Percentiles rank a stretch among this genome's conserved stretches.
Evolutionary conservation across 1,140 invertebrate genomes (phyloP).

Genomic region (Formica selysi): DNA sequence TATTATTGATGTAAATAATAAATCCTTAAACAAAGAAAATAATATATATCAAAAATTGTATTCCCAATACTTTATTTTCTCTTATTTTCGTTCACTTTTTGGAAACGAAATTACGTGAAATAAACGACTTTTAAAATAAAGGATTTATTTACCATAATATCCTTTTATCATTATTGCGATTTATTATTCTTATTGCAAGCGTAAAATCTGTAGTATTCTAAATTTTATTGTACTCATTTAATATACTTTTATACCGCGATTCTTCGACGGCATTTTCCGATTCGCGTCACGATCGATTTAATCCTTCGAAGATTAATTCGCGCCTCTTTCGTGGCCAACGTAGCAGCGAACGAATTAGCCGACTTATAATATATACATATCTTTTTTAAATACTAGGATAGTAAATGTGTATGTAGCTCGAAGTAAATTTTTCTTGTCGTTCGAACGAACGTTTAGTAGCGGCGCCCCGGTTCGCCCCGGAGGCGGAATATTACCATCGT

Average conservation of each 20-base stretch:
- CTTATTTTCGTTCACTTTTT: background rate
- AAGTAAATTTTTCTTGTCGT: slow-evolving; percentile 44
- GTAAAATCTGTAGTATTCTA: background rate
- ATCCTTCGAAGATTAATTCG: slow-evolving; percentile 60
- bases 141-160: background rate
- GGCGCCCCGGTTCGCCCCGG: slow-evolving; percentile 13
- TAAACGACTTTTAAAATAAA: slow-evolving; percentile 14
- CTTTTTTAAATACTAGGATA: slow-evolving; percentile 39
- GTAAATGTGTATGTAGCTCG: slow-evolving; percentile 6
- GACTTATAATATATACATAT: slow-evolving; percentile 44
- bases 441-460: slow-evolving; percentile 66
- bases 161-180: background rate
- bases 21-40: background rate
- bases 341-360: slow-evolving; percentile 49
- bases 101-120: background rate
- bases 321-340: slow-evolving; percentile 19
- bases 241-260: slow-evolving; percentile 43
- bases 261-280: slow-evolving; percentile 37
- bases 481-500: slow-evolving; percentile 70
- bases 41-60: background rate
- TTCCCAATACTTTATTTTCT: background rate
- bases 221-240: slow-evolving; percentile 8
- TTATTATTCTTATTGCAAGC: slow-evolving; percentile 15
- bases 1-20: slow-evolving; percentile 2
- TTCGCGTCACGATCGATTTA: slow-evolving; percentile 56